Evolutionary conservation across 2,888 invertebrate species (phyloP), one percentile per base, ranked within the genome.

Genomic region (Adelphocoris suturalis): DNA sequence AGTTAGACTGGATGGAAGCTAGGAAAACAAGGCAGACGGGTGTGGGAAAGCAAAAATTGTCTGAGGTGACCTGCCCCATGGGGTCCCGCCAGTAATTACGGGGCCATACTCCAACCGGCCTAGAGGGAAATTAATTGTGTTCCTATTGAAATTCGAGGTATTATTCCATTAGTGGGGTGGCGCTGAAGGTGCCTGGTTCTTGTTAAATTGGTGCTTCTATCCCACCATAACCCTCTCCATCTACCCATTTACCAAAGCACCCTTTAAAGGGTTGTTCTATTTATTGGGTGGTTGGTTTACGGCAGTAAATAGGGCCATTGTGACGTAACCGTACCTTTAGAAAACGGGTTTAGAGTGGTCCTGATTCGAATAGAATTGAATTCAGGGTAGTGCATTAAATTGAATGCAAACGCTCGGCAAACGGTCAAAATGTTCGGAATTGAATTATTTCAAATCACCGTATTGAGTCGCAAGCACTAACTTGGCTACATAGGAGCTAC

Each of bases 71-170:
- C 68, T 23, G 57, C 68, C 23, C 68, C 23, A 12, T 13, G 19
- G 23, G 68, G 68, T 2, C 68, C 9, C 78, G 11, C 13, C 46
- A 46, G n/a, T 47, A 78, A 78, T 78, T 78, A 46, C 78, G 78
- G 47, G 47, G 1, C 28, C 76, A 46, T 46, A 46, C 81, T 81
- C 52, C 46, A 46, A 23, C 82, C 57, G 16, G 14, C 19, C 85
- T 85, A n/a, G 57, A 28, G 85, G 82, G 82, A 82, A 85, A 85
- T 85, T 57, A 85, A 85, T 85, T 85, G 68, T 57, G 57, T 85
- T 14, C 61, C 85, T 85, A 85, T 85, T 85, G 85, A 85, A 61
- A 85, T 61, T 85, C 57, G 85, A 23, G 86, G 68, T 86, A 75
- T 68, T 86, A 75, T 75, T 75, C 86, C 47, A 86, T 85, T 86